Percentiles rank a stretch among this genome's conserved stretches.
phyloP scores from a whole-genome alignment of 2,888 invertebrate genomes.

The Elmis aenea region DNA sequence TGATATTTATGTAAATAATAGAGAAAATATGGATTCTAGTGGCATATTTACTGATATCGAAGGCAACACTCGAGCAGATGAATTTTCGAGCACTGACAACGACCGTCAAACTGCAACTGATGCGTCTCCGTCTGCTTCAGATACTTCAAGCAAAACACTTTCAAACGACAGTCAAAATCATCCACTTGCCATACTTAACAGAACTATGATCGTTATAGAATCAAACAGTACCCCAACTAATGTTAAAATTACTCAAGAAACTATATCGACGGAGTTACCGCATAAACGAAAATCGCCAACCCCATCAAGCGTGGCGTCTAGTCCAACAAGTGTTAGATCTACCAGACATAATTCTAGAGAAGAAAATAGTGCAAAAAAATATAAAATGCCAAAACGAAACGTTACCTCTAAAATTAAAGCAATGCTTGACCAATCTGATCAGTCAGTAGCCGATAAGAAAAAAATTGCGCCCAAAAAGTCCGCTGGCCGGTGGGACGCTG shows the following conservation, averaged over 20 bases:
- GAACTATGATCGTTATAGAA: slow-evolving; percentile 2
- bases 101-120: slow-evolving; percentile 36
- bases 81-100: slow-evolving; percentile 30
- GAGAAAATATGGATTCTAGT: slow-evolving; percentile 86
- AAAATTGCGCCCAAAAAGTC: slow-evolving; percentile 52
- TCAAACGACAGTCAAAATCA: slow-evolving; percentile 51
- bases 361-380: slow-evolving; percentile 59
- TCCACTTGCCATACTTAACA: slow-evolving; percentile 13
- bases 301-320: slow-evolving; percentile 34
- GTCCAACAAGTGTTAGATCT: slow-evolving; percentile 36
- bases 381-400: slow-evolving; percentile 74
- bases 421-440: slow-evolving; percentile 59
- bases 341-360: slow-evolving; percentile 40
- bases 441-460: slow-evolving; percentile 49
- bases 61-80: slow-evolving; percentile 56
- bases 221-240: slow-evolving; percentile 9
- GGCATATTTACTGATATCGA: slow-evolving; percentile 86
- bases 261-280: slow-evolving; percentile 20
- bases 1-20: slow-evolving; percentile 50
- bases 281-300: slow-evolving; percentile 38
- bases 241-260: slow-evolving; percentile 10
- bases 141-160: slow-evolving; percentile 53
- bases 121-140: slow-evolving; percentile 62
- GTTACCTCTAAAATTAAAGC: slow-evolving; percentile 72
- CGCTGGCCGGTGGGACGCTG: slow-evolving; percentile 75